Conservation (phyloP, 2,797 vertebrate species). For the Sebastiscus tertius region DNA sequence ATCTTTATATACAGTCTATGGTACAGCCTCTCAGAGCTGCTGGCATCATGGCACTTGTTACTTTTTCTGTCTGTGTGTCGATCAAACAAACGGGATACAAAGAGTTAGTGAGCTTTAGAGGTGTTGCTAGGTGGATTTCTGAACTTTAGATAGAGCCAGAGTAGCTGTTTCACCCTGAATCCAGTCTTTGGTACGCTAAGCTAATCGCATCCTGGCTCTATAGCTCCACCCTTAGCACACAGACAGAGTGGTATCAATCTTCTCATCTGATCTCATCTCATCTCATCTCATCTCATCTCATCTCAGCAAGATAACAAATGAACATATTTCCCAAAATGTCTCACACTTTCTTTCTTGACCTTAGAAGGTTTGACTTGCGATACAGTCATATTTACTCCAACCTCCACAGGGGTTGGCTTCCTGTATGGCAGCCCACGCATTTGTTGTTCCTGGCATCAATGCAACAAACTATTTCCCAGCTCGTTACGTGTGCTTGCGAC, state of each 20-base stretch:
- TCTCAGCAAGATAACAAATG: not conserved
- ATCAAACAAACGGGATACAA: not conserved
- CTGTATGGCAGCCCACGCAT: slow-evolving; percentile 8
- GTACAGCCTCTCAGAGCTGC: not conserved
- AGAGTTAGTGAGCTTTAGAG: not conserved
- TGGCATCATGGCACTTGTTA: not conserved
- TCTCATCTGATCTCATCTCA: not conserved
- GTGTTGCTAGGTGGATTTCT: not conserved
- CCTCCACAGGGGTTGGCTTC: slow-evolving; percentile 6
- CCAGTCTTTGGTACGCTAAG: not conserved
- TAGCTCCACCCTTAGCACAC: too few relatives aligned
- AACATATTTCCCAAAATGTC: not conserved
- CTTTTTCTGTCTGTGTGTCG: not conserved
- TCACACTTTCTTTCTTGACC: not conserved
- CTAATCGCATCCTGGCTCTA: not conserved
- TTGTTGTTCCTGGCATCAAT: slow-evolving; percentile 42
- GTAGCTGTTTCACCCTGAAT: not conserved
- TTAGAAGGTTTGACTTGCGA: not conserved
- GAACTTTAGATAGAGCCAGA: not conserved
- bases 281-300: too few relatives aligned
- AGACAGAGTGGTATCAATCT: not conserved
- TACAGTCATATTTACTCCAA: not conserved
- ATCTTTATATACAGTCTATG: too few relatives aligned
- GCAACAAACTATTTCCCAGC: slow-evolving; percentile 25
- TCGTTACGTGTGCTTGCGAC: slow-evolving; percentile 16